A percentile compares a stretch with the other conserved stretches of the same genome.
Conservation (phyloP, 2,888 invertebrate genomes). For the Troglohyphantes excavatus region DNA sequence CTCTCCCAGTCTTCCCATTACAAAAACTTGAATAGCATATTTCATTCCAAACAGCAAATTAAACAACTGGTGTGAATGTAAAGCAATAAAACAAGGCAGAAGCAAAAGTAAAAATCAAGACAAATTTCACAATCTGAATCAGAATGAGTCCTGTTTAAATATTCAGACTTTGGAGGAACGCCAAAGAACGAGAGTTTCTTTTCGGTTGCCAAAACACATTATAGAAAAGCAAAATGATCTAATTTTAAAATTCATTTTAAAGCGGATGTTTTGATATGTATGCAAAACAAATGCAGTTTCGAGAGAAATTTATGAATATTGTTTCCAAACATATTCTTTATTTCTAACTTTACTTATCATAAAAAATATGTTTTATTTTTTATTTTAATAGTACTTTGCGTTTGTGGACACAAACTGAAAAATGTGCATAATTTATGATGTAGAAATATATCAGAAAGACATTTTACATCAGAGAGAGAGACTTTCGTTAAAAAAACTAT, state of each 20-base stretch:
- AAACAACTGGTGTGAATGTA: background rate
- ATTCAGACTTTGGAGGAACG: background rate
- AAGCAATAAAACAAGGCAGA: too few relatives aligned
- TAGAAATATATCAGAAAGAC: too few relatives aligned
- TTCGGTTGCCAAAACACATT: background rate
- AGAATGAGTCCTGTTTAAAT: background rate
- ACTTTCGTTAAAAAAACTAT: too few relatives aligned
- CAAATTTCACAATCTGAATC: background rate
- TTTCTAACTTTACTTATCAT: too few relatives aligned
- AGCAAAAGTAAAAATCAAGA: background rate
- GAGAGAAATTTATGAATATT: background rate
- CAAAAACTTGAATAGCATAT: too few relatives aligned
- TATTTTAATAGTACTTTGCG: too few relatives aligned
- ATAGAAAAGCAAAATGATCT: background rate
- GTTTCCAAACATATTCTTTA: background rate
- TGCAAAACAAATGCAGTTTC: background rate
- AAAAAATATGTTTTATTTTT: too few relatives aligned
- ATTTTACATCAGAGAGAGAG: too few relatives aligned
- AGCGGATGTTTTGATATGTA: background rate
- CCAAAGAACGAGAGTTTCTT: background rate
- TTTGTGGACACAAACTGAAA: too few relatives aligned
- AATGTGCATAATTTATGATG: too few relatives aligned
- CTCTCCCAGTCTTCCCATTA: too few relatives aligned
- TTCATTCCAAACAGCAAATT: background rate
- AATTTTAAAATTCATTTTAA: background rate